Conservation (phyloP, 2,888 invertebrate species). For the Erebia palarica region DNA sequence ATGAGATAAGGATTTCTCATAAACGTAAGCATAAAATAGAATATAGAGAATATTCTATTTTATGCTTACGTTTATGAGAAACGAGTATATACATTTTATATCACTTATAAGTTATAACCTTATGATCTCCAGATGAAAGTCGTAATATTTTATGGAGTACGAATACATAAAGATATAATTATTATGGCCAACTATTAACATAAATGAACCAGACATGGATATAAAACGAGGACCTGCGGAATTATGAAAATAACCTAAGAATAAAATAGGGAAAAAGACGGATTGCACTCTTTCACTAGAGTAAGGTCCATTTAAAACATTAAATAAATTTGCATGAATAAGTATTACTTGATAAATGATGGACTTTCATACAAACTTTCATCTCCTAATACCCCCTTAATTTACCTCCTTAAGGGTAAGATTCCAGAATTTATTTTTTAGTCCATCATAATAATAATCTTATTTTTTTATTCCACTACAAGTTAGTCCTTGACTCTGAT, state of each 20-base stretch:
- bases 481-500: no score
- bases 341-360: no score
- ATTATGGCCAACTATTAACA: not conserved
- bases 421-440: no score
- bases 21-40: not conserved
- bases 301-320: no score
- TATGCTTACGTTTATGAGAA: no score
- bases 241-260: not conserved
- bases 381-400: no score
- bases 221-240: not conserved
- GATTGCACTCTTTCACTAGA: not conserved
- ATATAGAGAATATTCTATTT: not conserved
- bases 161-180: conserved; percentile 9
- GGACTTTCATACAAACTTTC: no score
- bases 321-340: no score
- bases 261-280: not conserved
- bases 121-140: conserved; percentile 1
- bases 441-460: no score
- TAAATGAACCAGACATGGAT: not conserved
- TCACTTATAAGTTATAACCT: not conserved
- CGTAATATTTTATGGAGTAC: conserved; percentile 5
- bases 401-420: no score
- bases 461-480: no score
- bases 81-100: not conserved
- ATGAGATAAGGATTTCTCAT: not conserved